phyloP scores from a whole-genome alignment of 2,113 vertebrate genomes.

The Oceanodroma tethys region DNA sequence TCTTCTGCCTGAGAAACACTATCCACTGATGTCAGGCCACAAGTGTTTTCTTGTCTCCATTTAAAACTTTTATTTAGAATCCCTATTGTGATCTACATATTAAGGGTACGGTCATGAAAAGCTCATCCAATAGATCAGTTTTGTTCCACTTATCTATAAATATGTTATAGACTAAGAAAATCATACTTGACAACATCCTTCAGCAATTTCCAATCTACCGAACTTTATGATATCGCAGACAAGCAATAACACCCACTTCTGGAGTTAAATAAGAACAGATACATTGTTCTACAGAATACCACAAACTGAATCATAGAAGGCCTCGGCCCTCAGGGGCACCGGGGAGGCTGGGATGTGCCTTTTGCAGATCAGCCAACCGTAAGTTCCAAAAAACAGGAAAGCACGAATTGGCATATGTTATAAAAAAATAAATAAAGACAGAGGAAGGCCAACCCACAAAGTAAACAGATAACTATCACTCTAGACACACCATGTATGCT shows the following conservation, averaged over 20 bases:
- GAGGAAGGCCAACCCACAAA: not conserved
- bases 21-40: not conserved
- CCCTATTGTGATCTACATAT: not conserved
- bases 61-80: not conserved
- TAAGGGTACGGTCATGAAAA: not conserved
- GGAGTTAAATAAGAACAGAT: not conserved
- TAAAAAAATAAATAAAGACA: not conserved
- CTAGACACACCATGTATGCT: not conserved
- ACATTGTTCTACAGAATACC: not conserved
- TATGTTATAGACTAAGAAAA: not conserved
- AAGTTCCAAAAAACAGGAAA: not conserved
- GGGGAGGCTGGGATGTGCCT: not conserved
- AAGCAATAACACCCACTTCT: not conserved
- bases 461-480: not conserved
- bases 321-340: not conserved
- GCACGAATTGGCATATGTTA: rapidly evolving
- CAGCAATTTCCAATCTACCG: not conserved
- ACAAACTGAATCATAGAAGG: not conserved
- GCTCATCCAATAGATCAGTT: not conserved
- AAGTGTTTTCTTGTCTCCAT: not conserved
- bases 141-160: not conserved
- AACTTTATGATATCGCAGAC: not conserved
- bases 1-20: not conserved
- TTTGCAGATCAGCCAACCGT: not conserved
- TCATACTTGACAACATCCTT: not conserved